Evolutionary conservation across 2,797 vertebrate genomes (phyloP).

Genomic region (Babyrousa celebensis): DNA sequence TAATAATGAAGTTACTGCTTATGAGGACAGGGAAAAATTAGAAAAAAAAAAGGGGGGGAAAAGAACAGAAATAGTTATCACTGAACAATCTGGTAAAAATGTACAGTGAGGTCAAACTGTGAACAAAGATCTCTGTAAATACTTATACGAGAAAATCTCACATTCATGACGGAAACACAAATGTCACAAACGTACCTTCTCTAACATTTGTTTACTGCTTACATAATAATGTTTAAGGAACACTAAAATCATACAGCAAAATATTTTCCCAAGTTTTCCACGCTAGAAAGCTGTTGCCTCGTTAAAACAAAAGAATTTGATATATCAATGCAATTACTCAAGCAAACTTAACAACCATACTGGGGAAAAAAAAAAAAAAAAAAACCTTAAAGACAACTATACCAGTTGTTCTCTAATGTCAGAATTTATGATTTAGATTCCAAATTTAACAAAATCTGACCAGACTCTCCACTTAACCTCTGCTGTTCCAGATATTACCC

Average conservation of each 20-base stretch:
- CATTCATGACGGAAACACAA: slow-evolving; percentile 75
- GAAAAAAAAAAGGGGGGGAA: slow-evolving; percentile 54
- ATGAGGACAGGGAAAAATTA: background rate
- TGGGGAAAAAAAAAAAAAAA: background rate
- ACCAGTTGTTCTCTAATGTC: background rate
- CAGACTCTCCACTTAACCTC: background rate
- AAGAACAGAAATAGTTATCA: slow-evolving; percentile 70
- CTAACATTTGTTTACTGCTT: slow-evolving; percentile 80
- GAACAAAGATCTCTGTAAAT: slow-evolving; percentile 66
- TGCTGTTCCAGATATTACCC: background rate
- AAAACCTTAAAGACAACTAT: slow-evolving; percentile 14
- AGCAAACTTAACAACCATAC: slow-evolving; percentile 53
- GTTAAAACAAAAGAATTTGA: slow-evolving; percentile 73
- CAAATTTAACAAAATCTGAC: slow-evolving; percentile 17
- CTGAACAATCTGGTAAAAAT: slow-evolving; percentile 75
- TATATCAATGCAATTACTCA: slow-evolving; percentile 8
- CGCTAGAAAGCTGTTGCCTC: slow-evolving; percentile 55
- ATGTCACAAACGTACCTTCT: slow-evolving; percentile 77
- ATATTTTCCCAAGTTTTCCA: slow-evolving; percentile 72
- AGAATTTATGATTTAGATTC: slow-evolving; percentile 35
- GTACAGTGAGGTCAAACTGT: slow-evolving; percentile 72
- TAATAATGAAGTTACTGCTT: slow-evolving; percentile 83
- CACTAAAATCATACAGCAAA: slow-evolving; percentile 79
- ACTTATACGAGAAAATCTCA: slow-evolving; percentile 75
- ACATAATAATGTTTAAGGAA: slow-evolving; percentile 77